phyloP scores from a whole-genome alignment of 2,797 vertebrate species.

The Gorsachius magnificus region DNA sequence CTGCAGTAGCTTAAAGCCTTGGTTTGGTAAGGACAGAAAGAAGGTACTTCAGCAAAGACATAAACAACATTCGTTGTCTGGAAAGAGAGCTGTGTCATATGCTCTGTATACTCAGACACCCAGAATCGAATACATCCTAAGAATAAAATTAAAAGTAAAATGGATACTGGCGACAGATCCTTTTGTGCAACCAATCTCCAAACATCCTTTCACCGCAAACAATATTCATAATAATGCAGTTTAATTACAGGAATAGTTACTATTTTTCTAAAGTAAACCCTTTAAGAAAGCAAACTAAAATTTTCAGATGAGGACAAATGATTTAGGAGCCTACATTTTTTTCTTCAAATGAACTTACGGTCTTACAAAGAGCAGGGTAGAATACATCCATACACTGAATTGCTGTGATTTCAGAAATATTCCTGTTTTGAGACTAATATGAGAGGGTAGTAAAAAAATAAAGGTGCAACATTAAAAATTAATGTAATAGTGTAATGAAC shows the following conservation, averaged over 20 bases:
- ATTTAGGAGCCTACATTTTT: neutral
- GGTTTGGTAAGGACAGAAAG: neutral
- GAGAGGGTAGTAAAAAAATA: neutral
- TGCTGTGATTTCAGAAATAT: neutral
- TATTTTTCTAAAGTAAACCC: neutral
- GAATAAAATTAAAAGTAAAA: neutral
- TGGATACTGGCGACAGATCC: neutral
- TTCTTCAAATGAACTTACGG: neutral
- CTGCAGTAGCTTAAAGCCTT: neutral
- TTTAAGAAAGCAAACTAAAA: neutral
- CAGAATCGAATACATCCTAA: neutral
- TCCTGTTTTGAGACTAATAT: neutral
- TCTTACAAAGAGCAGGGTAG: neutral
- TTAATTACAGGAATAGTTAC: neutral
- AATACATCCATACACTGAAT: neutral
- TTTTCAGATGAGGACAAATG: neutral
- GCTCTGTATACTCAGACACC: neutral
- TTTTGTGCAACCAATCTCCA: neutral
- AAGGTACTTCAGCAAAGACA: neutral
- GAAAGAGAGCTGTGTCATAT: neutral
- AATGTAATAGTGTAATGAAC: neutral
- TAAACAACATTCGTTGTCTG: too few relatives aligned
- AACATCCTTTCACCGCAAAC: neutral
- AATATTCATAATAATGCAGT: neutral
- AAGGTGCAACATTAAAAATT: neutral